Percentiles rank a stretch among this genome's conserved stretches.
Evolutionary conservation across 2,113 vertebrate genomes (phyloP).

Genomic region (Oreotragus oreotragus): DNA sequence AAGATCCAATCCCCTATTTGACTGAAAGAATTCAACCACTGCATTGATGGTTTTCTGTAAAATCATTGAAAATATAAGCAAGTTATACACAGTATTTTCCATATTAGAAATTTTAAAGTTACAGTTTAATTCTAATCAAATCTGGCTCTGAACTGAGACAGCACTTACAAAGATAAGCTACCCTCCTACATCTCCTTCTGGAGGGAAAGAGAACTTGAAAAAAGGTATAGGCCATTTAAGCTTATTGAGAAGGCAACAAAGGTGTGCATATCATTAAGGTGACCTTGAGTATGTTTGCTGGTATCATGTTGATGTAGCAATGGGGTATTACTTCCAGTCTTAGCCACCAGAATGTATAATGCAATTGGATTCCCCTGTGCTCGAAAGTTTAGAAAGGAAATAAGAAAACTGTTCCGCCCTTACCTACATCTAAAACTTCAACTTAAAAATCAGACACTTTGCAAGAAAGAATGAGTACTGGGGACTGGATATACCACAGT

Average conservation of each 20-base stretch:
- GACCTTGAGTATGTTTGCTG: not conserved
- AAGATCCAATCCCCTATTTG: constrained; percentile 89
- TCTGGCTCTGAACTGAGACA: not conserved
- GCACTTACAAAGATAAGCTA: not conserved
- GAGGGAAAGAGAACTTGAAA: not conserved
- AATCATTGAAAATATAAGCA: constrained; percentile 37
- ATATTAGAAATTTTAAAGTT: not conserved
- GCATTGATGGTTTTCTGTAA: constrained; percentile 91
- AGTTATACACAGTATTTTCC: not conserved
- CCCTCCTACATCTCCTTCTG: not conserved
- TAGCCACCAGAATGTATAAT: not conserved
- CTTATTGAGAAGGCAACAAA: not conserved
- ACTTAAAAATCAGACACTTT: not conserved
- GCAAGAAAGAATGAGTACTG: not conserved
- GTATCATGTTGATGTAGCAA: too few relatives aligned
- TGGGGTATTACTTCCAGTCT: not conserved
- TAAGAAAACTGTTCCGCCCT: not conserved
- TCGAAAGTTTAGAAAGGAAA: not conserved
- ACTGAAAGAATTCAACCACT: constrained; percentile 92
- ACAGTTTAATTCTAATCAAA: not conserved
- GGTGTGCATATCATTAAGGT: not conserved
- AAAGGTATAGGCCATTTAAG: not conserved
- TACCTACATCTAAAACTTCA: not conserved
- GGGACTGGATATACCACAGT: not conserved
- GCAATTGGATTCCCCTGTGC: not conserved